phyloP scores from a whole-genome alignment of 2,888 invertebrate genomes.

The Lasioglossum morio region DNA sequence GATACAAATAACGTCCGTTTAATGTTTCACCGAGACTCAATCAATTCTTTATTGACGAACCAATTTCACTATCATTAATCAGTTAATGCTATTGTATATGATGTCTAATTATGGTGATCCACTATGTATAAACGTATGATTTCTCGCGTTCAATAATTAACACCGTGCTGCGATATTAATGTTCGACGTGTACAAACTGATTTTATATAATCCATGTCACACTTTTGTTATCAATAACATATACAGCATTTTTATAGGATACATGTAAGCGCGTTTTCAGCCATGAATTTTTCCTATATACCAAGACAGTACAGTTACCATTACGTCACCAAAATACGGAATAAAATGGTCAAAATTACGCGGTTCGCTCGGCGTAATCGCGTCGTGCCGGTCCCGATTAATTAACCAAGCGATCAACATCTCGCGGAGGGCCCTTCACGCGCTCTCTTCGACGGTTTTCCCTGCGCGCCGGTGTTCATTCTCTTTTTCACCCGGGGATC shows the following conservation, averaged over 20 bases:
- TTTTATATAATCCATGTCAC: neutral
- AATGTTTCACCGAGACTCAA: neutral
- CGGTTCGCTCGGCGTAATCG: neutral
- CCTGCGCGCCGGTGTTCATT: neutral
- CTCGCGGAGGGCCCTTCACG: slow-evolving; percentile 3
- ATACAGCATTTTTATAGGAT: no score
- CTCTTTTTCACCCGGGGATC: slow-evolving; percentile 13
- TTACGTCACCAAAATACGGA: neutral
- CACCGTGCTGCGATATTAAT: neutral
- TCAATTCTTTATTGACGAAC: neutral
- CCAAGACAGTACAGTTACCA: neutral
- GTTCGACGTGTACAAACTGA: neutral
- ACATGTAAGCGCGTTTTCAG: no score
- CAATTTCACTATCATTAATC: slow-evolving; percentile 11
- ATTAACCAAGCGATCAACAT: slow-evolving; percentile 25
- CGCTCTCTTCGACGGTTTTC: neutral
- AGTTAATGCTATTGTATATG: neutral
- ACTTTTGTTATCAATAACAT: neutral
- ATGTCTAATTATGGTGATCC: neutral
- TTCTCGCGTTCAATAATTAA: slow-evolving; percentile 2
- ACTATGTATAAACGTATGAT: neutral
- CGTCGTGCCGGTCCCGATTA: slow-evolving; percentile 11
- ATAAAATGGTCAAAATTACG: neutral
- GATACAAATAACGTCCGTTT: neutral
- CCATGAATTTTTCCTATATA: no score